Base-by-base conservation (phyloP, 2,113 vertebrate genomes). In the Pogonocichla stellata region DNA sequence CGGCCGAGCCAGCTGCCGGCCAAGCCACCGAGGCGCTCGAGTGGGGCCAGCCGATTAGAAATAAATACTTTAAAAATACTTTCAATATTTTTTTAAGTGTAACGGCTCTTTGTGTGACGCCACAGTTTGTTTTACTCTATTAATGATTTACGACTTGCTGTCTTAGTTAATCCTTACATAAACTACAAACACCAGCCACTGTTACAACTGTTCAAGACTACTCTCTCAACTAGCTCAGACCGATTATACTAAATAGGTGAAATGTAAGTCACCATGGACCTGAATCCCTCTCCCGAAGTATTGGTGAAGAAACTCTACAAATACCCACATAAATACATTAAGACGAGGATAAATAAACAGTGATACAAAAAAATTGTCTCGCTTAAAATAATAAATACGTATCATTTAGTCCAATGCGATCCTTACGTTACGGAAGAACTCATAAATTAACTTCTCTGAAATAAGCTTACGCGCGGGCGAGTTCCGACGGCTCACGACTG, bases 371-470 rank as follows among this genome's bases (percentile, higher is more conserved):
- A 98, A 98, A 45, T 95, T 95, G 97, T 97, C 94, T 98, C 96
- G 97, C 97, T 98, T 98, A 98, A 99, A 99, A 99, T 99, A 99
- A 99, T 99, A 99, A 99, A 99, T 99, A 99, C 98, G 93, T 98
- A 97, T 98, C 97, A 67, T 98, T 98, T 98, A 98, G 98, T 99
- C 98, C 99, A 96, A 98, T 98, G 98, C 95, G 96, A 97, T 98
- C 96, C 97, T 98, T 98, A 98, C 93, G 94, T 97, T 98, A 97
- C 88, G 93, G 97, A 97, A 97, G 97, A 98, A 98, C 98, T 97
- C 98, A 99, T 99, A 99, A 99, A 99, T 99, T 98, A 98, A 98
- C 96, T 97, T 98, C 88, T 98, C 96, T 77, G 94, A 96, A 98
- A 97, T 97, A 95, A 98, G 96, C 95, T 98, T 97, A 97, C 87